Conservation (phyloP, 2,888 invertebrate genomes). For the Pachliopta kotzebuea region DNA sequence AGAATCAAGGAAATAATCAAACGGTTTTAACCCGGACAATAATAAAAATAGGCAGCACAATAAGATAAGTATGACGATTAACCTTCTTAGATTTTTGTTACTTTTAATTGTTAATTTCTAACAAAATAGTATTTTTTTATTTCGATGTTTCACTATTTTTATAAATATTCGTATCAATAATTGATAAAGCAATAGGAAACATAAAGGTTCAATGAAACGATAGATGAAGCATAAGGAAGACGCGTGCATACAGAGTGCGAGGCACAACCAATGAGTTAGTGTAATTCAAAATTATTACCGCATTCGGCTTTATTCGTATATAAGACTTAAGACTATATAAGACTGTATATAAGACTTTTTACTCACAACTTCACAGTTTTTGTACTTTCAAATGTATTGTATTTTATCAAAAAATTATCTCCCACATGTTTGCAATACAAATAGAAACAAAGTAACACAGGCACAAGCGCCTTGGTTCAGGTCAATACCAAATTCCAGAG, state of each 20-base stretch:
- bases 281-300: constrained; percentile 62
- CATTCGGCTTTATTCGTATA: constrained; percentile 4
- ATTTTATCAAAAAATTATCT: too few relatives aligned
- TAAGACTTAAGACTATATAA: too few relatives aligned
- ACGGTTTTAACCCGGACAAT: too few relatives aligned
- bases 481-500: constrained; percentile 68
- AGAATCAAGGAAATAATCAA: too few relatives aligned
- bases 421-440: neutral
- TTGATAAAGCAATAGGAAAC: neutral
- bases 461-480: constrained; percentile 51
- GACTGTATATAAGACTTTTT: neutral
- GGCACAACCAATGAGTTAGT: constrained; percentile 45
- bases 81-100: too few relatives aligned
- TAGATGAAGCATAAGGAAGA: constrained; percentile 43
- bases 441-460: constrained; percentile 15
- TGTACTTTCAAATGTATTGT: neutral
- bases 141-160: too few relatives aligned
- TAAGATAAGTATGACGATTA: too few relatives aligned
- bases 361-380: neutral
- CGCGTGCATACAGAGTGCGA: constrained; percentile 63
- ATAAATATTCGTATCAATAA: neutral
- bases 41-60: too few relatives aligned
- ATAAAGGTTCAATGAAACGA: neutral
- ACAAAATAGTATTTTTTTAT: too few relatives aligned
- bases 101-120: too few relatives aligned